Evolutionary conservation across 2,888 invertebrate genomes (phyloP), one percentile per base, ranked within the genome.

Genomic region (Lingula anatina): DNA sequence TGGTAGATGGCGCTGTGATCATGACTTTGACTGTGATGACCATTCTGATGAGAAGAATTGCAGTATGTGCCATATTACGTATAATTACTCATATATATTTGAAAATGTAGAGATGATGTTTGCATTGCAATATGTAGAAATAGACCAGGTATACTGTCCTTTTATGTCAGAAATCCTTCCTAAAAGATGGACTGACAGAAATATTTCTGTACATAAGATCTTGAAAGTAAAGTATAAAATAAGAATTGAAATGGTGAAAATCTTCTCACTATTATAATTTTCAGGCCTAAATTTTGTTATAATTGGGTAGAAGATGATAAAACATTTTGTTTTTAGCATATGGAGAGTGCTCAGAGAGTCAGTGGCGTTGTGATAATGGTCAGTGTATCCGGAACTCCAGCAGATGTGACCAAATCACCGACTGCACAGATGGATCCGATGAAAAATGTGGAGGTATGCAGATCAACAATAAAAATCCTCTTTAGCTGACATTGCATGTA

Each of bases 1-100:
- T 49, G 83, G 82, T 24, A 75, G 78, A 43, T 83, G 85, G 76
- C 82, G 81, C 44, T 88, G 88, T 75, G 89, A 90, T 77, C 86
- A 84, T 26, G 84, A 84, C 62, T 76, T 79, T 51, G 89, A 91
- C 77, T 90, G 90, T 73, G 81, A 83, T 3, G 90, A 90, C 77
- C 87, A 86, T 1, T 85, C 86, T 1, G 90, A 91, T 78, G 91
- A 92, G 79, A 79, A 81, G 57, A 84, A 82, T 66, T 89, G 89
- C 66, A 80, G 81, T 59, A 81, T 78, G 66, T 54, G 39, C 15
- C 9, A 15, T 31, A 12, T 9, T 12, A 9, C 9, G 9, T 12
- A 31, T 12, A 12, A 12, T 43, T 20, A 38, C 45, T 45, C 23
- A 21, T 25, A 24, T 39, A 37, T 44, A 40, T 24, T 20, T 15